Evolutionary conservation across 2,797 vertebrate genomes (phyloP).

Genomic region (Pangasius macronema): DNA sequence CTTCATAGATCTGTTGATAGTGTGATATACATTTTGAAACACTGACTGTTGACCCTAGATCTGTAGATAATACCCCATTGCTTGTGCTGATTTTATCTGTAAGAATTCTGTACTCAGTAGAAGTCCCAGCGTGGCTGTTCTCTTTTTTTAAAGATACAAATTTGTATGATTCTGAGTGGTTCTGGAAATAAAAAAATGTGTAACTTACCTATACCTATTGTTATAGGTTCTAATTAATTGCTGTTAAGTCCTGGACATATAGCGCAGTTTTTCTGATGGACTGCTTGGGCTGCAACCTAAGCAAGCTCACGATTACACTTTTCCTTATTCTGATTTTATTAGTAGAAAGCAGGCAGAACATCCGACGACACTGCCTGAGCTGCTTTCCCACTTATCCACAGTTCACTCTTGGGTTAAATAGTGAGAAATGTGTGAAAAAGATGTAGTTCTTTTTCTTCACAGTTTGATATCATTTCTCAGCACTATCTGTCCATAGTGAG

Average conservation of each 20-base stretch:
- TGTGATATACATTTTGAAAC: neutral
- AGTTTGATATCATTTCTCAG: constrained; percentile 60
- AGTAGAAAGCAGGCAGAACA: constrained; percentile 44
- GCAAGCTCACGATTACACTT: constrained; percentile 4
- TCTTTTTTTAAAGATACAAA: neutral
- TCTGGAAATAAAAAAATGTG: neutral
- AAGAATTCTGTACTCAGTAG: neutral
- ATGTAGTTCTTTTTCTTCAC: constrained; percentile 59
- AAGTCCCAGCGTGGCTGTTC: neutral
- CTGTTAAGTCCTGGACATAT: constrained; percentile 2
- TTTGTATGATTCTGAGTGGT: neutral
- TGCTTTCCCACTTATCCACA: constrained; percentile 53
- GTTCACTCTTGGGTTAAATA: constrained; percentile 58
- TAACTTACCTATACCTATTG: neutral
- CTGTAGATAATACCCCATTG: neutral
- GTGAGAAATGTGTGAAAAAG: constrained; percentile 59
- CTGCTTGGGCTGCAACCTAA: constrained; percentile 20
- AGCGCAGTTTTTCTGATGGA: constrained; percentile 26
- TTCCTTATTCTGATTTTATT: constrained; percentile 42
- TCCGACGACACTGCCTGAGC: constrained; percentile 36
- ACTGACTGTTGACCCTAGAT: neutral
- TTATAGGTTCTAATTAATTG: neutral
- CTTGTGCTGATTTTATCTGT: neutral
- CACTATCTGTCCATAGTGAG: constrained; percentile 60
- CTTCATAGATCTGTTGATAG: neutral